Evolutionary conservation across 2,113 vertebrate genomes (phyloP).

Genomic region (Felis catus): DNA sequence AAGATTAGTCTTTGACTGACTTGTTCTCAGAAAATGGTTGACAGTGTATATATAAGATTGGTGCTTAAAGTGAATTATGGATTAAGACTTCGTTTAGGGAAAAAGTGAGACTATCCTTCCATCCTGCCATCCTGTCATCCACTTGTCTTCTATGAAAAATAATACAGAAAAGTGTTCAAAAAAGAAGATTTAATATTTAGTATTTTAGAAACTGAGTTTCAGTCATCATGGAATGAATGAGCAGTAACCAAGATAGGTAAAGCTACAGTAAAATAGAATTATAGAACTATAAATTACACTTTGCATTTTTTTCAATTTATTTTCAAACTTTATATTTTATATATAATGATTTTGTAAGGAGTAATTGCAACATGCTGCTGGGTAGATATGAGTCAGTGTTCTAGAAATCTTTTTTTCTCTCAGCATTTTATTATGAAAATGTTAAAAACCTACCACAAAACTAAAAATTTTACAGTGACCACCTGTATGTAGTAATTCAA

Average conservation of each 20-base stretch:
- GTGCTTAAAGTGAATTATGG: neutral
- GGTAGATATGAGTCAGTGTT: neutral
- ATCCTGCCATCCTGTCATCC: neutral
- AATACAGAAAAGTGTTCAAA: neutral
- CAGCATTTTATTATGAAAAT: conserved; percentile 1
- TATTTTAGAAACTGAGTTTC: conserved; percentile 38
- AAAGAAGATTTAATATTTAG: neutral
- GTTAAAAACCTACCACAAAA: neutral
- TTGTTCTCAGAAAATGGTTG: neutral
- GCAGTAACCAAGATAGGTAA: neutral
- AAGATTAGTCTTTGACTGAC: neutral
- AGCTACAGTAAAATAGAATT: neutral
- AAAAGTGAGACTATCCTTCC: neutral
- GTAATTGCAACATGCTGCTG: neutral
- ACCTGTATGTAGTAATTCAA: neutral
- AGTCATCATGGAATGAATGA: neutral
- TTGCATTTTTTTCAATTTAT: neutral
- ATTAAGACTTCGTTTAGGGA: neutral
- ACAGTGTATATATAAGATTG: neutral
- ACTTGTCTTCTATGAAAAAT: neutral
- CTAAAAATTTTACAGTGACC: conserved; percentile 5
- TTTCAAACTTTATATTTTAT: neutral
- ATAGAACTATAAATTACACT: neutral
- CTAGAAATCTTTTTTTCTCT: neutral
- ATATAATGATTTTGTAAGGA: neutral